Conservation (phyloP, 2,113 vertebrate genomes). For the Condylura cristata region DNA sequence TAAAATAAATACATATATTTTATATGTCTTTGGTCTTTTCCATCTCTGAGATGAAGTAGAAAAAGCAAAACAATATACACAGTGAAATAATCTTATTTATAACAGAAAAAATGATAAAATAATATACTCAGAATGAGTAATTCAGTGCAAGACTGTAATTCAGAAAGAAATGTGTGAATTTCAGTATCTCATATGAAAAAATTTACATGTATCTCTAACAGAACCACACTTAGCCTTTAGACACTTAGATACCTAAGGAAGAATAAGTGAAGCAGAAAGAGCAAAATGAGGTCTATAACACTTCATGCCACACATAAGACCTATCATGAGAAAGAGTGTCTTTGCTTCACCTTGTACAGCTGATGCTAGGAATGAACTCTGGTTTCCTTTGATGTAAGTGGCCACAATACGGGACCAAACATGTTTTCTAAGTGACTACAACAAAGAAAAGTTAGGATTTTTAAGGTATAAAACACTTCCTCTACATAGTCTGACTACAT, state of each 20-base stretch:
- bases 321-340: neutral
- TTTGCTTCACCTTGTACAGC: neutral
- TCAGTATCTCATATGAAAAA: neutral
- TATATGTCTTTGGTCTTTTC: neutral
- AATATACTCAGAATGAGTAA: neutral
- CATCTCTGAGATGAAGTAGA: constrained; percentile 2
- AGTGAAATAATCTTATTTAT: neutral
- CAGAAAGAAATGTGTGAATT: neutral
- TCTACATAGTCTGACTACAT: neutral
- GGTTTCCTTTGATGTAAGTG: neutral
- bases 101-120: neutral
- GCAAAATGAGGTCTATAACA: neutral
- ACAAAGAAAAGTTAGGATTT: neutral
- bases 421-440: neutral
- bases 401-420: neutral
- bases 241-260: neutral
- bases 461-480: neutral
- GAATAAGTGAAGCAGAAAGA: neutral
- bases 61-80: neutral
- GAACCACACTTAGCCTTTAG: neutral
- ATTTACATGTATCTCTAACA: neutral
- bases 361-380: neutral
- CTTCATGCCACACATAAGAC: neutral
- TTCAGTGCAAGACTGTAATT: neutral
- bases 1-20: constrained; percentile 7